Evolutionary conservation across 2,888 invertebrate genomes (phyloP).

Genomic region (Drosophila silvestris): DNA sequence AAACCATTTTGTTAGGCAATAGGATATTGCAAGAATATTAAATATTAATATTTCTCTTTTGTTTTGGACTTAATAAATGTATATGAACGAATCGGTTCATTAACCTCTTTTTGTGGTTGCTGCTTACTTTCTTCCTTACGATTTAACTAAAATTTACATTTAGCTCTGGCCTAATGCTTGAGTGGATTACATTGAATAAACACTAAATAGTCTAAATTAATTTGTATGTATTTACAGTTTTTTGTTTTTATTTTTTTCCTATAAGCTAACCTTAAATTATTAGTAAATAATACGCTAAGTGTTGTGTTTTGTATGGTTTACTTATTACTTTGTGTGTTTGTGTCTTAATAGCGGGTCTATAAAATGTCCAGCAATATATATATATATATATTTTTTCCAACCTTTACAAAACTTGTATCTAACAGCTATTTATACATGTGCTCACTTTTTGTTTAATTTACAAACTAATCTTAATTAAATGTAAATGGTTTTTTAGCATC

Average conservation of each 20-base stretch:
- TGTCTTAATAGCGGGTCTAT: slow-evolving; percentile 64
- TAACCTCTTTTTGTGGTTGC: slow-evolving; percentile 18
- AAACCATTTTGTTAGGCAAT: slow-evolving; percentile 67
- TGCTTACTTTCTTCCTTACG: slow-evolving; percentile 29
- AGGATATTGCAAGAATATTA: slow-evolving; percentile 74
- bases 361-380: slow-evolving; percentile 70
- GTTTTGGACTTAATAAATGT: slow-evolving; percentile 21
- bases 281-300: slow-evolving; percentile 49
- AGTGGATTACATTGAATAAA: slow-evolving; percentile 52
- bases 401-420: slow-evolving; percentile 59
- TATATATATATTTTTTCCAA: slow-evolving; percentile 24
- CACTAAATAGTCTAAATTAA: slow-evolving; percentile 50
- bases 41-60: slow-evolving; percentile 76
- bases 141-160: slow-evolving; percentile 30
- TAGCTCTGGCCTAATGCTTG: slow-evolving; percentile 55
- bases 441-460: slow-evolving; percentile 49
- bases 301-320: slow-evolving; percentile 26
- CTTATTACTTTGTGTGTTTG: slow-evolving; percentile 26
- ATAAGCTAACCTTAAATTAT: slow-evolving; percentile 52
- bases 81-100: slow-evolving; percentile 12
- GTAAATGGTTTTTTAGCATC: slow-evolving; percentile 62
- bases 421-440: slow-evolving; percentile 69
- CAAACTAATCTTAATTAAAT: slow-evolving; percentile 56
- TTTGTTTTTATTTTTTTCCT: slow-evolving; percentile 8
- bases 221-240: slow-evolving; percentile 61